phyloP scores from a whole-genome alignment of 2,888 invertebrate species.

The Adelognathus sp. region DNA sequence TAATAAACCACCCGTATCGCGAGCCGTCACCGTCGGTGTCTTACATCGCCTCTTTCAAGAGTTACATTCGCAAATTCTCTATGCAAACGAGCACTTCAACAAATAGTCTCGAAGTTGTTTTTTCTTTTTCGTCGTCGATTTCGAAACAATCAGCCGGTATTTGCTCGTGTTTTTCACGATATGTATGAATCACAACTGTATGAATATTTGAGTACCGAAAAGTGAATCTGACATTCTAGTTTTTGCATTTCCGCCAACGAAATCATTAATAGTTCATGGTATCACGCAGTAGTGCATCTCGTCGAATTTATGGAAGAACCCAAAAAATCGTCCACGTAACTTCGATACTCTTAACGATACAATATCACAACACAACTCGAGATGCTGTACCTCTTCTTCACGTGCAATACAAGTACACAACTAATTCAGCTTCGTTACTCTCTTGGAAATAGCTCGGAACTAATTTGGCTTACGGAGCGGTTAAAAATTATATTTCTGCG shows the following conservation, averaged over 20 bases:
- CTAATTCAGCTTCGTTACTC: neutral
- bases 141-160: too few relatives aligned
- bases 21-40: too few relatives aligned
- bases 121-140: too few relatives aligned
- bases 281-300: too few relatives aligned
- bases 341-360: neutral
- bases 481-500: neutral
- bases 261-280: neutral
- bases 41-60: too few relatives aligned
- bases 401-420: neutral
- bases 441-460: neutral
- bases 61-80: too few relatives aligned
- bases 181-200: neutral
- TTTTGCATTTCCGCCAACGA: neutral
- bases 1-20: too few relatives aligned
- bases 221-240: neutral
- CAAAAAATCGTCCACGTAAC: neutral
- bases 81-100: too few relatives aligned
- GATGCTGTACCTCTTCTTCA: neutral
- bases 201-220: neutral
- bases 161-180: neutral
- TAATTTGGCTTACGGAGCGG: neutral
- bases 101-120: neutral
- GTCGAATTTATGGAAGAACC: neutral
- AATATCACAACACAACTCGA: conserved; percentile 4